Evolutionary conservation across 2,113 vertebrate genomes (phyloP).

Genomic region (Campylomormyrus numenius): DNA sequence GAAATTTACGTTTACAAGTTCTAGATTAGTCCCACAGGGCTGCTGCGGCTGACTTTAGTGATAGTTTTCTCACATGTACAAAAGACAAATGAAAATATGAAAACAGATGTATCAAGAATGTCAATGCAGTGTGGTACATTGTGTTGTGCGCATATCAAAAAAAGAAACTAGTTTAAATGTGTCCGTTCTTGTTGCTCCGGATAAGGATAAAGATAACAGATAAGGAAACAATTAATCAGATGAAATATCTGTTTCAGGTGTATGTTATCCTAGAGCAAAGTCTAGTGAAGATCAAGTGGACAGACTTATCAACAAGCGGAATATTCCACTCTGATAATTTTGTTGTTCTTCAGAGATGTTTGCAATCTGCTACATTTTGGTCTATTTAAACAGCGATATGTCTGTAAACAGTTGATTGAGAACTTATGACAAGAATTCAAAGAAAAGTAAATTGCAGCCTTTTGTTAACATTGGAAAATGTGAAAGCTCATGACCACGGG

Average conservation of each 20-base stretch:
- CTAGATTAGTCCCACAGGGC: constrained; percentile 4
- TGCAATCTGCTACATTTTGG: background rate
- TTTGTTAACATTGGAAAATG: background rate
- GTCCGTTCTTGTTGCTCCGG: background rate
- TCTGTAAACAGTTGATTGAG: background rate
- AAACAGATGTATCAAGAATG: constrained; percentile 45
- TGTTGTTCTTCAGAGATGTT: background rate
- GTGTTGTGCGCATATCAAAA: constrained; percentile 21
- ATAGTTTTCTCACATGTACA: constrained; percentile 28
- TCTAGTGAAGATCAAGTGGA: constrained; percentile 1
- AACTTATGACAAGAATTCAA: background rate
- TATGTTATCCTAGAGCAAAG: constrained; percentile 17
- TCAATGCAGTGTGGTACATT: constrained; percentile 37
- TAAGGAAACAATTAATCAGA: constrained; percentile 19
- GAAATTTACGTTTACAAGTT: background rate
- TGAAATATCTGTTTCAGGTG: background rate
- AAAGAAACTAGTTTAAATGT: constrained; percentile 22
- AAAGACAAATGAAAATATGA: constrained; percentile 21
- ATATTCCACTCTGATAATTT: background rate
- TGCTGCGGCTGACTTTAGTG: constrained; percentile 4
- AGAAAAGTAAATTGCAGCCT: background rate
- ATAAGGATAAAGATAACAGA: background rate
- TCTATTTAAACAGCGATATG: background rate
- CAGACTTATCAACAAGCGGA: background rate
- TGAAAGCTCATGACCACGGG: background rate